Base-by-base conservation (phyloP, 2,113 vertebrate species). In the Marcusenius ussheri region DNA sequence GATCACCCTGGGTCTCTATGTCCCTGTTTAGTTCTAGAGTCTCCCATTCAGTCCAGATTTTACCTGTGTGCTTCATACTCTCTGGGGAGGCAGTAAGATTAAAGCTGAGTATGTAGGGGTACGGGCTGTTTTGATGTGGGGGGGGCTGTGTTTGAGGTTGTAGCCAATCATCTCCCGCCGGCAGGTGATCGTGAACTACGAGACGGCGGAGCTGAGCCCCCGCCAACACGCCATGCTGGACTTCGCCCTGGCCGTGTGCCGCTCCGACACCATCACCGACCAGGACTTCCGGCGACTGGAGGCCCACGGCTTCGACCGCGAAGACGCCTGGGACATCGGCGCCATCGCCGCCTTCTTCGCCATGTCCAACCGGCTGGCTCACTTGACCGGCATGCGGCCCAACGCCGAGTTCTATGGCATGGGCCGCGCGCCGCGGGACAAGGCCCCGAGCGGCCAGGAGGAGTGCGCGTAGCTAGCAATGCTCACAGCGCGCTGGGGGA, bases 251-350 rank as follows among this genome's bases (percentile, higher is more conserved):
- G 94, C 95, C 0, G 89, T 98, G 90, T 97, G 96, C 90, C 94
- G 92, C 45, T 93, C 94, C 0, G 96, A 97, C 24, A 95, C 95
- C 58, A 94, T 98, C 91, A 97, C 95, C 0, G 96, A 98, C 3
- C 91, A 96, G 89, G 96, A 96, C 88, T 96, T 98, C 86, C 92
- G 90, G 91, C 92, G 95, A 46, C 92, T 98, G 56, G 94, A 97
- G 91, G 92, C 93, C 9, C 96, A 95, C 0, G 96, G 96, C 3
- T 97, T 98, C 84, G 95, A 96, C 90, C 92, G 88, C 0, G 97
- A 98, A 91, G 96, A 97, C 0, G 95, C 95, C 58, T 98, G 97
- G 97, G 97, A 97, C 92, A 97, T 97, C 21, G 95, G 94, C n/a
- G 93, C 95, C 89, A 95, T 98, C 51, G 88, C 96, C 15, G 96